Percentiles rank a stretch among this genome's conserved stretches.
Evolutionary conservation across 2,888 invertebrate genomes (phyloP).

Genomic region (Drosophila planitibia): DNA sequence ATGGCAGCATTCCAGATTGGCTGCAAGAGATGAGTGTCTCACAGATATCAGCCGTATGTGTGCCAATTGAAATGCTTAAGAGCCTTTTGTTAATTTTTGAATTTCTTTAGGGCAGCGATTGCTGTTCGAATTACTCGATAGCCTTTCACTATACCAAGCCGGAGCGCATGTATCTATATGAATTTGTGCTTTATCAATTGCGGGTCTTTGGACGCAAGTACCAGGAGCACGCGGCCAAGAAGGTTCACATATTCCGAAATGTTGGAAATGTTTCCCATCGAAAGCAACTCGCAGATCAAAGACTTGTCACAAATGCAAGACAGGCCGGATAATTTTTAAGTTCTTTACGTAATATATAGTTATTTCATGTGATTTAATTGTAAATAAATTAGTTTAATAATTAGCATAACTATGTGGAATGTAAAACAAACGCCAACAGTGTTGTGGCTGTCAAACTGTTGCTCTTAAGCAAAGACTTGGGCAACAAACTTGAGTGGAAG

Average conservation of each 20-base stretch:
- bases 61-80: neutral
- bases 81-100: neutral
- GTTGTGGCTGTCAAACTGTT: constrained; percentile 2
- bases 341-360: neutral
- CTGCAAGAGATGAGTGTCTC: constrained; percentile 66
- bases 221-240: constrained; percentile 31
- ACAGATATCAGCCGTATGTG: constrained; percentile 87
- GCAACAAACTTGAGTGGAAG: constrained; percentile 53
- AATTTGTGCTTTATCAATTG: constrained; percentile 96
- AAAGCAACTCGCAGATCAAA: constrained; percentile 54
- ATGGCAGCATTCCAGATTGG: constrained; percentile 67
- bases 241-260: constrained; percentile 53
- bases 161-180: constrained; percentile 96
- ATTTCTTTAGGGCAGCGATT: constrained; percentile 90
- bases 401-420: neutral
- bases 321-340: constrained; percentile 68
- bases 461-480: constrained; percentile 57
- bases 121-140: constrained; percentile 97
- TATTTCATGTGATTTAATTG: constrained; percentile 32
- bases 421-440: neutral
- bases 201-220: constrained; percentile 88
- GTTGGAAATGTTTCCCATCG: constrained; percentile 56
- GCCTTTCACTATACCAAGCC: constrained; percentile 97
- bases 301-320: constrained; percentile 56
- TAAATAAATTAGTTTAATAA: constrained; percentile 3